Evolutionary conservation across 1,140 invertebrate species (phyloP).

Genomic region (Drosophila ercepeae): DNA sequence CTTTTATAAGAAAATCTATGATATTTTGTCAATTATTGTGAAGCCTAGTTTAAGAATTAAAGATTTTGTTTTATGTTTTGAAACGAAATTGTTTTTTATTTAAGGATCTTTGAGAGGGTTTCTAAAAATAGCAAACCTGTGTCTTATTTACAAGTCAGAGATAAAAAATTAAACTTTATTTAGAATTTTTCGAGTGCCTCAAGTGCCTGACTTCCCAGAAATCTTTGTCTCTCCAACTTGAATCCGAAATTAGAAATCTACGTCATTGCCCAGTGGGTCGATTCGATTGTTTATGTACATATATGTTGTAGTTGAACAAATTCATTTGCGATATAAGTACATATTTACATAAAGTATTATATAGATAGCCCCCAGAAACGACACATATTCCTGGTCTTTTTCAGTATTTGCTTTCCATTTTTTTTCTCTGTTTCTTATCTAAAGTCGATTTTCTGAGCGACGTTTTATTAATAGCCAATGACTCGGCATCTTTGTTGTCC

Average conservation of each 20-base stretch:
- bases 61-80: conserved; percentile 29
- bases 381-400: conserved; percentile 17
- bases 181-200: conserved; percentile 6
- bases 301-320: conserved; percentile 59
- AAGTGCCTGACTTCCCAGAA: conserved; percentile 23
- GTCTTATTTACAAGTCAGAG: not conserved
- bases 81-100: not conserved
- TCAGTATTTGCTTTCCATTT: conserved; percentile 7
- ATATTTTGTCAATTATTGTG: conserved; percentile 21
- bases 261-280: conserved; percentile 29
- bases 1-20: conserved; percentile 12
- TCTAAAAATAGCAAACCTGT: not conserved
- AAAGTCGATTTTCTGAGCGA: conserved; percentile 59
- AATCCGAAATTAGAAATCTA: conserved; percentile 31
- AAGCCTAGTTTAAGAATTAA: conserved; percentile 42
- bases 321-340: conserved; percentile 63
- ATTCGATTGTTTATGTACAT: conserved; percentile 46
- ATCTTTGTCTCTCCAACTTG: conserved; percentile 19
- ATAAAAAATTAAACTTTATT: not conserved
- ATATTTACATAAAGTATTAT: conserved; percentile 58
- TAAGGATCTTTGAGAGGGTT: not conserved
- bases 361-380: conserved; percentile 7
- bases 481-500: conserved; percentile 49
- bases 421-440: conserved; percentile 44
- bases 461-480: conserved; percentile 67